Evolutionary conservation across 2,888 invertebrate species (phyloP).

Genomic region (Athalia rosae): DNA sequence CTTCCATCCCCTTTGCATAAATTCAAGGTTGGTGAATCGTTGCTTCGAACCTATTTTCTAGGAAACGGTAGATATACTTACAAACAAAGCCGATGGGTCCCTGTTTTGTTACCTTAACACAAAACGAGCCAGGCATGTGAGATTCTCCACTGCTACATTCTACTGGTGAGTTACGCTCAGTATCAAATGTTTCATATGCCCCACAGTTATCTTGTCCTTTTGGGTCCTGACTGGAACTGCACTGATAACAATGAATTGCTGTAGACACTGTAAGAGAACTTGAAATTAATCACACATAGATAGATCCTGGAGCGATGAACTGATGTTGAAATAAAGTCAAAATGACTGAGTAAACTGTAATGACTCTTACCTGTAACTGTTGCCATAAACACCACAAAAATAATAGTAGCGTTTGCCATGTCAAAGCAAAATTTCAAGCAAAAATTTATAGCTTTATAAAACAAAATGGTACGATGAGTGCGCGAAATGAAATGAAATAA

Average conservation of each 20-base stretch:
- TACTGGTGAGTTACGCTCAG: conserved; percentile 88
- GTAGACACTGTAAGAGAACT: conserved; percentile 61
- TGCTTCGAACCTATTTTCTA: neutral
- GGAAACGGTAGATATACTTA: conserved; percentile 76
- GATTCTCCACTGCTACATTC: conserved; percentile 97
- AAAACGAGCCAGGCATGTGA: conserved; percentile 95
- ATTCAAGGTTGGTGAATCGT: too few relatives aligned
- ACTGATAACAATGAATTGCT: conserved; percentile 94
- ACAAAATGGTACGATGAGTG: conserved; percentile 4
- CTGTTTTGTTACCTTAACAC: conserved; percentile 95
- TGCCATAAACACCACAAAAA: conserved; percentile 25
- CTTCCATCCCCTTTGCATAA: conserved; percentile 88
- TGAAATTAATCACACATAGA: neutral
- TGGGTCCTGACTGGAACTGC: conserved; percentile 89
- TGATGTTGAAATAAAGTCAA: neutral
- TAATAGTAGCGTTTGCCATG: conserved; percentile 24
- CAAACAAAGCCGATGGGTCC: conserved; percentile 96
- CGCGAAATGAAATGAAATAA: neutral
- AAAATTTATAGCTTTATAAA: neutral
- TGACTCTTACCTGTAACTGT: conserved; percentile 36
- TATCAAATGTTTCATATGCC: conserved; percentile 90
- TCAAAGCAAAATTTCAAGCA: neutral
- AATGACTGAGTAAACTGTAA: neutral
- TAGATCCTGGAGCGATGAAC: neutral
- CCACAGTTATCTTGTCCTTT: conserved; percentile 92